phyloP scores from a whole-genome alignment of 2,888 invertebrate genomes.

The Noctua comes region DNA sequence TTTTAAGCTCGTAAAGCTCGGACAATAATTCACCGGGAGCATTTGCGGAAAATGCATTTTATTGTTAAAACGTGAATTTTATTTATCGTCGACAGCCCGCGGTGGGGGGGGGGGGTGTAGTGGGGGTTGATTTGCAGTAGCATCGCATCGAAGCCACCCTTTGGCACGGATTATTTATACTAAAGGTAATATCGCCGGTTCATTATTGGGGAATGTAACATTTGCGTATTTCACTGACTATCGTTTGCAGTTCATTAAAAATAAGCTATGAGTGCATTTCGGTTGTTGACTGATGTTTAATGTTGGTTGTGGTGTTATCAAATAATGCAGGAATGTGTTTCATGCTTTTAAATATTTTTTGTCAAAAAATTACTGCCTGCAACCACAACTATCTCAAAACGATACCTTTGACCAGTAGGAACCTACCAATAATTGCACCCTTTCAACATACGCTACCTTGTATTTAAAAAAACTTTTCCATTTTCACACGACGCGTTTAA shows the following conservation, averaged over 20 bases:
- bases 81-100: slow-evolving; percentile 89
- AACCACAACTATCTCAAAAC: not conserved
- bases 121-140: slow-evolving; percentile 89
- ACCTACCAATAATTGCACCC: slow-evolving; percentile 20
- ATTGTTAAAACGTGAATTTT: slow-evolving; percentile 91
- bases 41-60: slow-evolving; percentile 91
- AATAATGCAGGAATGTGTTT: slow-evolving; percentile 11
- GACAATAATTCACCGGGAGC: slow-evolving; percentile 89
- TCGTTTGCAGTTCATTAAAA: slow-evolving; percentile 89
- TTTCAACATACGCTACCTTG: slow-evolving; percentile 23
- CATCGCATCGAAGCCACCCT: slow-evolving; percentile 88
- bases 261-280: slow-evolving; percentile 71
- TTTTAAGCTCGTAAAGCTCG: slow-evolving; percentile 90
- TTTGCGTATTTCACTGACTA: slow-evolving; percentile 86
- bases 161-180: slow-evolving; percentile 89
- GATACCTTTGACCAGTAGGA: not conserved
- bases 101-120: slow-evolving; percentile 75
- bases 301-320: slow-evolving; percentile 34
- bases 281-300: slow-evolving; percentile 54
- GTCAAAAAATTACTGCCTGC: too few relatives aligned
- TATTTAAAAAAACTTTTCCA: slow-evolving; percentile 47
- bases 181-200: slow-evolving; percentile 89
- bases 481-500: slow-evolving; percentile 49
- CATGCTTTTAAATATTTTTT: not conserved
- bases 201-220: slow-evolving; percentile 89